A percentile compares a stretch with the other conserved stretches of the same genome.
Evolutionary conservation across 37 sponge, comb jelly and placozoan genomes (phyloP).

Genomic region (Lycopodina hypogea): DNA sequence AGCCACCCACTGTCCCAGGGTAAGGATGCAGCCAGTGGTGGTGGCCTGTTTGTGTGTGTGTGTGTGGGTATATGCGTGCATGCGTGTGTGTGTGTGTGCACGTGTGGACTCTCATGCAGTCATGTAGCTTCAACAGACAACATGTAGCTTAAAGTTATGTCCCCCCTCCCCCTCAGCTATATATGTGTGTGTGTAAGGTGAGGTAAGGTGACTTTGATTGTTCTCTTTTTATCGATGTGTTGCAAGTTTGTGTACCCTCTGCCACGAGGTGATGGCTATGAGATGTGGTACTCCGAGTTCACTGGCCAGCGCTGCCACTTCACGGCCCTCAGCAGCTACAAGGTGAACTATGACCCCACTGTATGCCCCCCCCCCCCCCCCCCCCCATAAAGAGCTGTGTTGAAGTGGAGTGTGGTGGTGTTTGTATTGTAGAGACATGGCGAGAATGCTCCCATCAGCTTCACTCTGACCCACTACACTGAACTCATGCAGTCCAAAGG

Average conservation of each 20-base stretch:
- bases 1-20: conserved; percentile 26
- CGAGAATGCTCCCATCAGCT: conserved; percentile 64
- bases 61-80: too few species aligned
- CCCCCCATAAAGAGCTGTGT: background rate
- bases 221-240: background rate
- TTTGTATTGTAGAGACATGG: conserved; percentile 19
- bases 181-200: too few species aligned
- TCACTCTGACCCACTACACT: conserved; percentile 72
- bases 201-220: too few species aligned
- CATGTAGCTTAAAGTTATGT: too few species aligned
- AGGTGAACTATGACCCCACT: conserved; percentile 15
- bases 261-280: conserved; percentile 70
- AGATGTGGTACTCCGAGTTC: conserved; percentile 64
- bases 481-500: conserved; percentile 68
- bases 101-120: too few species aligned
- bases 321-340: conserved; percentile 59
- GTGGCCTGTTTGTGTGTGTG: background rate
- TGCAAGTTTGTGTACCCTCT: conserved; percentile 74
- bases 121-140: too few species aligned
- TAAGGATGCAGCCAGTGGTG: background rate
- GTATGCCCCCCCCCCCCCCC: background rate
- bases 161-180: too few species aligned
- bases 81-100: too few species aligned
- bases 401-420: background rate
- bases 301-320: conserved; percentile 52